phyloP scores from a whole-genome alignment of 2,113 vertebrate species.

The Cyphomyrus plagiostoma region DNA sequence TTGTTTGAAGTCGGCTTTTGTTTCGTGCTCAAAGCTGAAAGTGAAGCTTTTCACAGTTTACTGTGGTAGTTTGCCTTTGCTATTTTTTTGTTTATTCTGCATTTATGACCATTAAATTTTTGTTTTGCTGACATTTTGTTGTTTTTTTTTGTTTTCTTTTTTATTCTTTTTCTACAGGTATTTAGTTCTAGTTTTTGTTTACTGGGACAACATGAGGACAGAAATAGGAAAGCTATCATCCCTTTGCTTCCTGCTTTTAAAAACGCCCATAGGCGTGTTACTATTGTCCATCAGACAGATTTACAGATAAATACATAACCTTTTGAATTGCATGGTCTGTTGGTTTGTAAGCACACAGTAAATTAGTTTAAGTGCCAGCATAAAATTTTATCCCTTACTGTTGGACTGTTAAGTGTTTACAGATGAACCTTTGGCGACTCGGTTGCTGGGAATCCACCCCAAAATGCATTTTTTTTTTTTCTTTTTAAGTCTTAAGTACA shows the following conservation, averaged over 20 bases:
- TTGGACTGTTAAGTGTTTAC: not conserved
- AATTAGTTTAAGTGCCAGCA: not conserved
- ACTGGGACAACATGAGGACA: not conserved
- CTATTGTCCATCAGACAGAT: not conserved
- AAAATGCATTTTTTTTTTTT: not conserved
- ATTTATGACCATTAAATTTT: slow-evolving; percentile 88
- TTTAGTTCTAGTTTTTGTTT: not conserved
- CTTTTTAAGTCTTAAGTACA: not conserved
- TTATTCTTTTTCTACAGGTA: not conserved
- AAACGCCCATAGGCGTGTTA: not conserved
- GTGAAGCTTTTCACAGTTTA: not conserved
- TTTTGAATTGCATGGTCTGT: not conserved
- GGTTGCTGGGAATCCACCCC: not conserved
- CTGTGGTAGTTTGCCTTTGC: not conserved
- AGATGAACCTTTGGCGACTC: not conserved
- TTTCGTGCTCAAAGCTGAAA: slow-evolving; percentile 42
- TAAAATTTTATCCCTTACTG: not conserved
- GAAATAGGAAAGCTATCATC: not conserved
- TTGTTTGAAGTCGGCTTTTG: slow-evolving; percentile 49
- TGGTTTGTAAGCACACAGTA: not conserved
- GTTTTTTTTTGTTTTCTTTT: slow-evolving; percentile 65
- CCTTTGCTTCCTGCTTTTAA: not conserved
- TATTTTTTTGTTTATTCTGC: slow-evolving; percentile 56
- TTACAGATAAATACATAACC: not conserved
- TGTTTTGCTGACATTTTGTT: slow-evolving; percentile 78